Base-by-base conservation (phyloP, 2,113 vertebrate genomes). In the Azemiops feae region DNA sequence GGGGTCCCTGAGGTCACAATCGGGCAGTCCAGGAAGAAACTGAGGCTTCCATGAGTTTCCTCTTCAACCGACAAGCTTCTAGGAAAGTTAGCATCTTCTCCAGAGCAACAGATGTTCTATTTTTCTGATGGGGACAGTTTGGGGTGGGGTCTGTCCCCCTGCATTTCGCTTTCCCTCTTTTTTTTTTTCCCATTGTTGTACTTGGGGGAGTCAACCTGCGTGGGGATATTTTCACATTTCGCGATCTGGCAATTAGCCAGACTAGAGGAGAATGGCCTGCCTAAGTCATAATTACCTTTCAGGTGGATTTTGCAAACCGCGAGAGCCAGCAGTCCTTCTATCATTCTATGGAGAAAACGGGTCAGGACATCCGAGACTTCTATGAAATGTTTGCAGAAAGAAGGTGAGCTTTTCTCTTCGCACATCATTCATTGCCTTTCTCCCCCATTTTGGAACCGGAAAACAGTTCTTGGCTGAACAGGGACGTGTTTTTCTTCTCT, bases 281-380 rank as follows among this genome's bases (percentile, higher is more conserved):
- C 74, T 81, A 34, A 43, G 34, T 81, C 34, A 22, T 43, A 6
- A 6, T 34, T 81, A 4, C 18, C 18, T 95, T 96, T 88, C 95
- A 98, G 99, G 99, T 99, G 97, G 99, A 99, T 95, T 99, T 99
- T 98, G 99, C 99, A 92, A 99, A 99, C 97, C 98, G 99, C 85
- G 99, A 99, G 97, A 99, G 99, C 97, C 99, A 99, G 95, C 96
- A 99, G 98, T 98, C 99, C 27, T 99, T 99, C 97, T 99, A 99
- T 97, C 99, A 99, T 95, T 99, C 99, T 95, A 99, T 99, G 99
- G 99, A 99, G 97, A 98, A 98, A 95, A 99, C 99, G 91, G 99
- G 99, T 94, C 99, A 99, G 94, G 99, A 99, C 94, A 99, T 99
- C 96, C 97, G 99, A 97, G 99, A 99, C 96, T 99, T 99, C 85